Base-by-base conservation (phyloP, 2,797 vertebrate species). In the Dicrostonyx torquatus region DNA sequence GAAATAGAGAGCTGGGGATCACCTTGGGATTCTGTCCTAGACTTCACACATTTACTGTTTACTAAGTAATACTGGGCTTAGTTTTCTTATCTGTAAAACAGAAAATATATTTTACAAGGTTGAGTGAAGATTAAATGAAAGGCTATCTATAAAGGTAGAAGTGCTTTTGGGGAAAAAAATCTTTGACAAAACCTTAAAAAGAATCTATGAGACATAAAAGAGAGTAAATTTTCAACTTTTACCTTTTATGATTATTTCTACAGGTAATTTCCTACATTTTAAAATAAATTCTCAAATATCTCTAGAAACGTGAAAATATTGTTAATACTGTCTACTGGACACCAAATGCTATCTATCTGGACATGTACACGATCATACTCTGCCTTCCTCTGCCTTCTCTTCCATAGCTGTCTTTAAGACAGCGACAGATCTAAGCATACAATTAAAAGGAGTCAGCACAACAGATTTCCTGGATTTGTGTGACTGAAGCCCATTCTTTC, bases 281-380 rank as follows among this genome's bases (percentile, higher is more conserved):
- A 7, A 72, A 92, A 86, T 85, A 90, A 82, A 94, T 78, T 93
- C 77, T 95, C 2, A 77, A 84, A 5, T 17, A 4, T 58, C 84
- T 87, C 45, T 91, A 83, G 20, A 90, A 92, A 95, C 50, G 88
- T 68, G 90, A 89, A 77, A 62, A 40, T 92, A 79, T 62, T 83
- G 40, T 72, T 76, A 87, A 43, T 84, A 83, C 72, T 87, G 70
- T 89, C 82, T 84, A 50, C 50, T 15, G 94, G 95, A 94, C 26
- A 80, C 75, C 40, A 95, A 90, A 95, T 22, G 14, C 40, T 48
- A 94, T 29, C 31, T 90, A 82, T 31, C 76, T 80, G 37, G 93
- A 82, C 37, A 7, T 22, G 87, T 18, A 90, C 72, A 84, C 43
- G 82, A 78, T 24, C 17, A 45, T 45, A 93, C 45, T 43, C 84